Evolutionary conservation across 2,113 vertebrate species (phyloP).

Genomic region (Notechis scutatus): DNA sequence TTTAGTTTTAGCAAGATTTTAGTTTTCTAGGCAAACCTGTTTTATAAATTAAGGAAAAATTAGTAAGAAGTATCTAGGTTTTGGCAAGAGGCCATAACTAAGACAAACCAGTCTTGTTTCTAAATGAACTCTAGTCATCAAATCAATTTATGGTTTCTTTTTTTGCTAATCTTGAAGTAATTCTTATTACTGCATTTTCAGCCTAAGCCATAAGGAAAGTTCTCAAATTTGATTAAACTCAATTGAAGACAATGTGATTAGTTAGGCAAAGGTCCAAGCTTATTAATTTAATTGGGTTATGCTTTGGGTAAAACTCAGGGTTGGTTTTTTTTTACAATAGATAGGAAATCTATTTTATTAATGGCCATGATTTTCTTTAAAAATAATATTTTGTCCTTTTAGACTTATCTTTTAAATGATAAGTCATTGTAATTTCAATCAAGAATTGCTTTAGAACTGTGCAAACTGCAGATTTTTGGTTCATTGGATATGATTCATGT

Average conservation of each 20-base stretch:
- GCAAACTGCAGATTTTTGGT: conserved; percentile 34
- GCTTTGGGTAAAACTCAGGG: conserved; percentile 4
- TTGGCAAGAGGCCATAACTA: background rate
- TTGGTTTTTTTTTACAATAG: conserved; percentile 22
- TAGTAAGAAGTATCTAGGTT: background rate
- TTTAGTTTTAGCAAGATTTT: conserved; percentile 9
- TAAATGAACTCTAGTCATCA: background rate
- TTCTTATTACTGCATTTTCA: conserved; percentile 27
- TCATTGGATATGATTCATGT: conserved; percentile 44
- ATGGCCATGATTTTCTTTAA: conserved; percentile 25
- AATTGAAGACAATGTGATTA: background rate
- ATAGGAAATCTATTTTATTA: conserved; percentile 34
- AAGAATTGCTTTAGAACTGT: conserved; percentile 34
- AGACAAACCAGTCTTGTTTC: background rate
- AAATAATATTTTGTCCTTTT: conserved; percentile 32
- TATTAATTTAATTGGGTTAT: background rate
- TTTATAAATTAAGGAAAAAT: background rate
- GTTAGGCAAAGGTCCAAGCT: background rate
- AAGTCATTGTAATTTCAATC: conserved; percentile 19
- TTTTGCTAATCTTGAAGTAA: conserved; percentile 7
- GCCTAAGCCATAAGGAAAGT: background rate
- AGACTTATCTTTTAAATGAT: conserved; percentile 11
- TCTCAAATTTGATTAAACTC: background rate
- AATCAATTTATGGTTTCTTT: background rate
- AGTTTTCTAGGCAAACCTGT: background rate